phyloP scores from a whole-genome alignment of 2,888 invertebrate genomes.

The Xestia ashworthii region DNA sequence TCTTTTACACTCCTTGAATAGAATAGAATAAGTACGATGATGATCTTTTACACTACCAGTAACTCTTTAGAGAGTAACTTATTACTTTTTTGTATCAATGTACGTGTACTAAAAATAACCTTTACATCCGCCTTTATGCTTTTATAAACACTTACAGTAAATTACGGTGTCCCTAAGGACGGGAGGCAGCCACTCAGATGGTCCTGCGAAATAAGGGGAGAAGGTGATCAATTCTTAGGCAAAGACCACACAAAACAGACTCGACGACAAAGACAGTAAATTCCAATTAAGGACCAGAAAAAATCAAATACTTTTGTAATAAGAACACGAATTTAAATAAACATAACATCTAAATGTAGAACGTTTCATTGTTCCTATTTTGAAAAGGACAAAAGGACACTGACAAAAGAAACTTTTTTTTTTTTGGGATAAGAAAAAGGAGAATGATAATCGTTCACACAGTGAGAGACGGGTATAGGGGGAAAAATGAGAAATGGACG shows the following conservation, averaged over 20 bases:
- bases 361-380: conserved; percentile 69
- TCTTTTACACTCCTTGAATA: not conserved
- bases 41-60: not conserved
- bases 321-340: conserved; percentile 61
- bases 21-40: too few species aligned
- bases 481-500: conserved; percentile 87
- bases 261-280: conserved; percentile 35
- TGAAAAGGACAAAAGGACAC: conserved; percentile 69
- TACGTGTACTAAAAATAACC: conserved; percentile 2
- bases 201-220: conserved; percentile 25
- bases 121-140: not conserved
- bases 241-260: conserved; percentile 25
- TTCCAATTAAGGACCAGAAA: conserved; percentile 30
- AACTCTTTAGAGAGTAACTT: not conserved
- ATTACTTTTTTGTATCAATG: not conserved
- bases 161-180: conserved; percentile 32
- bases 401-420: conserved; percentile 72
- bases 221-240: conserved; percentile 43
- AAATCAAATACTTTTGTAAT: conserved; percentile 48
- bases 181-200: conserved; percentile 24
- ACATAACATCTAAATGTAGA: conserved; percentile 66
- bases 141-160: conserved; percentile 32
- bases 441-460: conserved; percentile 88
- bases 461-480: conserved; percentile 75
- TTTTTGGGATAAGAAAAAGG: conserved; percentile 71